Percentiles rank a stretch among this genome's conserved stretches.
Evolutionary conservation across 2,888 invertebrate species (phyloP).

Genomic region (Ditula angustiorana): DNA sequence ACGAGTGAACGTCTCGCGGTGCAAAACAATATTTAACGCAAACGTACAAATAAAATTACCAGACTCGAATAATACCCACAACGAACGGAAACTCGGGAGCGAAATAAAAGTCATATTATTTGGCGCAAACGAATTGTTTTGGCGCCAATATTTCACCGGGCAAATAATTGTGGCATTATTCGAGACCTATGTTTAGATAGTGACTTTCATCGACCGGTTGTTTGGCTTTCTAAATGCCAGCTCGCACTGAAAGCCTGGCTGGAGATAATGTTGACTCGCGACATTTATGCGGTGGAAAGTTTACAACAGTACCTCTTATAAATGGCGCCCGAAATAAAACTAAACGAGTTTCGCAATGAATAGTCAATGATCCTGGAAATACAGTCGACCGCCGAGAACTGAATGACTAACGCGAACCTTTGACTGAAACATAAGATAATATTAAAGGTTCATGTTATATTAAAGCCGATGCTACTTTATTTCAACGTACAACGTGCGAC

Average conservation of each 20-base stretch:
- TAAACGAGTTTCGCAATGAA: not conserved
- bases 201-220: slow-evolving; percentile 15
- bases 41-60: slow-evolving; percentile 46
- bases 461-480: slow-evolving; percentile 16
- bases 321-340: not conserved
- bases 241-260: not conserved
- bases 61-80: slow-evolving; percentile 1
- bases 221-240: slow-evolving; percentile 13
- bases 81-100: slow-evolving; percentile 50
- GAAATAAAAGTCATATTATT: slow-evolving; percentile 58
- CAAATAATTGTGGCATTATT: slow-evolving; percentile 19
- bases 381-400: not conserved
- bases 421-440: not conserved
- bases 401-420: not conserved
- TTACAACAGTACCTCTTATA: not conserved
- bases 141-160: slow-evolving; percentile 52
- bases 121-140: slow-evolving; percentile 42
- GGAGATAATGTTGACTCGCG: not conserved
- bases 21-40: slow-evolving; percentile 51
- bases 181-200: slow-evolving; percentile 20
- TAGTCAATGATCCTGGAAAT: not conserved
- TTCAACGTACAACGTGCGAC: slow-evolving; percentile 15
- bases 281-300: not conserved
- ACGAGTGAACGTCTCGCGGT: slow-evolving; percentile 48
- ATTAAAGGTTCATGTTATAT: slow-evolving; percentile 20